Conservation (phyloP, 2,113 vertebrate species). For the Tinamus guttatus region DNA sequence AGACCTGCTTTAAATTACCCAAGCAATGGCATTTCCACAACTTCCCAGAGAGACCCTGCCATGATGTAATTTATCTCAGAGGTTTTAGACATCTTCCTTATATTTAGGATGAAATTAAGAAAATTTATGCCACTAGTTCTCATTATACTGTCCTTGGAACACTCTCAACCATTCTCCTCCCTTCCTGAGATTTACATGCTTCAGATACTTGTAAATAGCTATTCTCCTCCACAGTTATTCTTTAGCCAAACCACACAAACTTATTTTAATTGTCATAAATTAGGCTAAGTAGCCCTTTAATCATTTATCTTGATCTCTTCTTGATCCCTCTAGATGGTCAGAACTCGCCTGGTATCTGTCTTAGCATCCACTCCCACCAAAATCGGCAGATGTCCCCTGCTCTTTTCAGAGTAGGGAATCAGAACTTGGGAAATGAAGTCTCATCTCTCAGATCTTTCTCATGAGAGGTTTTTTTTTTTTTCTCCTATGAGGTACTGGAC, state of each 20-base stretch:
- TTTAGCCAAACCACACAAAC: slow-evolving; percentile 41
- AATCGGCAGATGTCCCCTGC: background rate
- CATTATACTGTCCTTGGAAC: slow-evolving; percentile 55
- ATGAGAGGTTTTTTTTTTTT: background rate
- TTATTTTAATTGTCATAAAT: slow-evolving; percentile 65
- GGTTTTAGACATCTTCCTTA: slow-evolving; percentile 13
- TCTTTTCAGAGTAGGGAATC: background rate
- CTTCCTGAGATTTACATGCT: slow-evolving; percentile 55
- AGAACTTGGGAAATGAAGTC: background rate
- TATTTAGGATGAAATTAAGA: slow-evolving; percentile 63
- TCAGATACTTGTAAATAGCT: slow-evolving; percentile 59
- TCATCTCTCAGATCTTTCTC: background rate
- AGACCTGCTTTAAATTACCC: slow-evolving; percentile 51
- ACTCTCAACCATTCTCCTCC: slow-evolving; percentile 35
- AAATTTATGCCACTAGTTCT: slow-evolving; percentile 62
- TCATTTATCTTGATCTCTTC: slow-evolving; percentile 36
- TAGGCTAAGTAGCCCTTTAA: slow-evolving; percentile 14
- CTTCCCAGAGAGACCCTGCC: slow-evolving; percentile 21
- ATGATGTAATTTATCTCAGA: slow-evolving; percentile 43
- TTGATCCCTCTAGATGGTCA: background rate
- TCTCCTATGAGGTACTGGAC: background rate
- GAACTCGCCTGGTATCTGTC: background rate
- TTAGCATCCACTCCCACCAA: background rate
- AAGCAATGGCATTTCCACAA: slow-evolving; percentile 30
- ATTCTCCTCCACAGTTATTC: slow-evolving; percentile 24